Conservation (phyloP, 2,888 invertebrate genomes). For the Nephrotoma guestfalica region DNA sequence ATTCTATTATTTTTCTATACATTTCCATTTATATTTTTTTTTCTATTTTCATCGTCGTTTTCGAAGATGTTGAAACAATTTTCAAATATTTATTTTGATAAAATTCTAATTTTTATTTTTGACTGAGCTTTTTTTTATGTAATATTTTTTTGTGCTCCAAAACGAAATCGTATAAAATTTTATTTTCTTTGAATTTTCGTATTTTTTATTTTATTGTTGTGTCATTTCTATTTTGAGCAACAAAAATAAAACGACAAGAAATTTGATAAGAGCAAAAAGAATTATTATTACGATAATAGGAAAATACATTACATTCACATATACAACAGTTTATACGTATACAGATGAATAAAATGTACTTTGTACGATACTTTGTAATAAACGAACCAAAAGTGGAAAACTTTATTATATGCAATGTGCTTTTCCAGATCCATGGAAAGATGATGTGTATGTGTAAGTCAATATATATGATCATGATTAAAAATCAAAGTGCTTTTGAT, state of each 20-base stretch:
- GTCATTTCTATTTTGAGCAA: background rate
- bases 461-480: background rate
- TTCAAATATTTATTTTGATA: background rate
- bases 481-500: background rate
- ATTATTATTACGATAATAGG: background rate
- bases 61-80: background rate
- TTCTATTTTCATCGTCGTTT: background rate
- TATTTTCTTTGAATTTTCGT: background rate
- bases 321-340: background rate
- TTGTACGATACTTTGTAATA: background rate
- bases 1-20: background rate
- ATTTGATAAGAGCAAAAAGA: background rate
- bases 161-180: background rate
- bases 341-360: background rate
- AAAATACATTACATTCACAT: background rate
- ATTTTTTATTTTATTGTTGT: background rate
- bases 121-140: background rate
- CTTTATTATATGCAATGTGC: background rate
- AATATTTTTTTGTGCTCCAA: background rate
- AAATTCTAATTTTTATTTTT: background rate
- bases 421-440: background rate
- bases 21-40: background rate
- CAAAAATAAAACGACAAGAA: background rate
- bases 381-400: background rate
- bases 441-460: background rate